Base-by-base conservation (phyloP, 2,113 vertebrate genomes). In the Rhizomys pruinosus region DNA sequence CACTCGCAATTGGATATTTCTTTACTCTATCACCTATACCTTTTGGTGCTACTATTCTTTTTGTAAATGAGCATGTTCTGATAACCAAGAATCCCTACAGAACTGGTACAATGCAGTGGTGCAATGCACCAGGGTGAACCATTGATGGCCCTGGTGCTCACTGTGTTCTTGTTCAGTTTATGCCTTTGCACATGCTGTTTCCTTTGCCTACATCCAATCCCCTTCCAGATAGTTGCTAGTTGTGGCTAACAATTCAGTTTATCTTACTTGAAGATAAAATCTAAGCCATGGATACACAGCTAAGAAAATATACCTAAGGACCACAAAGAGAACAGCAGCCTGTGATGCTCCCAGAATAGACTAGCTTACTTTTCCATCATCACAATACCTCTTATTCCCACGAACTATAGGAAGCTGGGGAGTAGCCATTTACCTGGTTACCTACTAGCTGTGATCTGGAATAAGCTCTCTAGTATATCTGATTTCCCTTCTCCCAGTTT, bases 61-160 rank as follows among this genome's bases (percentile, higher is more conserved):
- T 92, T 85, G 23, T 22, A 76, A 84, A 39, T 93, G n/a, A 39
- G 34, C 29, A 81, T 66, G 15, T 89, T 92, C 76, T 66, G 80
- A 15, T 57, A 7, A 91, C 79, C 8, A 23, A 37, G 63, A 78
- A 89, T 66, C 29, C 1, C 23, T 32, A 52, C 3, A 68, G 39
- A 71, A 66, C 19, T 90, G 17, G 19, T 72, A 15, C 34, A n/a
- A 34, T 39, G 8, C 1, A 3, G 22, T 66, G 1, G n/a, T 22
- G 7, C 68, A 37, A 55, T n/a, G 64, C 76, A 74, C 19, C 22
- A 92, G n/a, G 71, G 92, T 73, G 34, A 84, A 91, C 6, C 72
- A 37, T 57, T n/a, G 7, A 57, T 8, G 37, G 17, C 12, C 47
- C 23, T 72, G 16, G 66, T 27, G 34, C 23, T 39, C 39, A 63